Conservation (phyloP, 53 echinoderm and acorn worm species). For the Luidia sarsii region DNA sequence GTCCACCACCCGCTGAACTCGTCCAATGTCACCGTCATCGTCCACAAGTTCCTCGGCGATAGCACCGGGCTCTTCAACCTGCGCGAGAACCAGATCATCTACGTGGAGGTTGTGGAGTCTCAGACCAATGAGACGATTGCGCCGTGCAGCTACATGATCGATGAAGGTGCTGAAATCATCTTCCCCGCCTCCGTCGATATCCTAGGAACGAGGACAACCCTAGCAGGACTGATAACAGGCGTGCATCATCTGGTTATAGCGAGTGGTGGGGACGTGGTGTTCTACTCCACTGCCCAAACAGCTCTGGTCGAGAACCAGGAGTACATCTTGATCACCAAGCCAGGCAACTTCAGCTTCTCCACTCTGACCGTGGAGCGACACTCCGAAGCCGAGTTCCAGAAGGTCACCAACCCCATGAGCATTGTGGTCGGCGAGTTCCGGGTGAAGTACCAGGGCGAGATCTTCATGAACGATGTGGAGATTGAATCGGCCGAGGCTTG, state of each 20-base stretch:
- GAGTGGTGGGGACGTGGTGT: slow-evolving; percentile 67
- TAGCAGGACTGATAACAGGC: slow-evolving; percentile 82
- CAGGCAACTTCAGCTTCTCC: slow-evolving; percentile 86
- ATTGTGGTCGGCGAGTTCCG: slow-evolving; percentile 67
- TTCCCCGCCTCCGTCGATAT: slow-evolving; percentile 80
- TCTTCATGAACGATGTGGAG: slow-evolving; percentile 85
- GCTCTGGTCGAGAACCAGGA: slow-evolving; percentile 78
- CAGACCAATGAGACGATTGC: slow-evolving; percentile 82
- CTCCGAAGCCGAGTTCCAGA: slow-evolving; percentile 78
- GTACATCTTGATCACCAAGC: slow-evolving; percentile 70
- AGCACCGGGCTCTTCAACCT: slow-evolving; percentile 78
- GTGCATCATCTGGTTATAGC: slow-evolving; percentile 80
- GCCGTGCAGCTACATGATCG: slow-evolving; percentile 81
- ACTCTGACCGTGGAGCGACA: slow-evolving; percentile 74
- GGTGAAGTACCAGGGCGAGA: slow-evolving; percentile 83
- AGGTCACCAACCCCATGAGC: slow-evolving; percentile 73
- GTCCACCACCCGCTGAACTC: slow-evolving; percentile 69
- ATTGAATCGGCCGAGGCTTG: slow-evolving; percentile 77
- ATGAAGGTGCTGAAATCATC: slow-evolving; percentile 86
- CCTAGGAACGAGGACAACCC: slow-evolving; percentile 65
- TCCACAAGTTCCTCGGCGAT: slow-evolving; percentile 86
- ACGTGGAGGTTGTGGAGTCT: slow-evolving; percentile 88
- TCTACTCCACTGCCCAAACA: slow-evolving; percentile 83
- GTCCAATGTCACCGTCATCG: slow-evolving; percentile 79
- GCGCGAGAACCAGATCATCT: slow-evolving; percentile 70